A percentile compares a stretch with the other conserved stretches of the same genome.
These are phyloP conservation scores for Neotragus moschatus DNA, from an alignment of 2,113 vertebrate species.

Conservation along the genomic window DNA sequence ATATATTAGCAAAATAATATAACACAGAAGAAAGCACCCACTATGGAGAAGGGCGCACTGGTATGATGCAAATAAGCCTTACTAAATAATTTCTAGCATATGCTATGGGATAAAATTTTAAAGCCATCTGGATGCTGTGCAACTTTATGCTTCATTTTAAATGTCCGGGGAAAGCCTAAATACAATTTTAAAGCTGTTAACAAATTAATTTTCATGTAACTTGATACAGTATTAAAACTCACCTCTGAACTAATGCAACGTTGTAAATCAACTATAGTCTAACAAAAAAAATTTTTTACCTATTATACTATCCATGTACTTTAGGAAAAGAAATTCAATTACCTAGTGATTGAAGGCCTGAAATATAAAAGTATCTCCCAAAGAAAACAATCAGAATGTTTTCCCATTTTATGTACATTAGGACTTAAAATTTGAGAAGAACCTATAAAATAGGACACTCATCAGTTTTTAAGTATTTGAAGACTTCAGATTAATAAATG, in stretches of 20 bases:
- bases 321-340: constrained; percentile 18
- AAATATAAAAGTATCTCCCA: not conserved
- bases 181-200: constrained; percentile 21
- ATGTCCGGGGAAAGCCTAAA: not conserved
- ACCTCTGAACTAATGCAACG: not conserved
- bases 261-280: not conserved
- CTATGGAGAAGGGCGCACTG: not conserved
- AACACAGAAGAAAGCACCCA: not conserved
- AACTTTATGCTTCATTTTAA: not conserved
- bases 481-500: not conserved
- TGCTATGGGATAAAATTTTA: constrained; percentile 2
- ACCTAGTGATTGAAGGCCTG: not conserved
- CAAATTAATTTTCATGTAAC: constrained; percentile 26
- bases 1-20: not conserved
- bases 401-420: constrained; percentile 3
- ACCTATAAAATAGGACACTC: not conserved
- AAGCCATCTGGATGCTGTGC: not conserved
- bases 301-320: not conserved
- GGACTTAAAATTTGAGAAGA: constrained; percentile 19
- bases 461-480: constrained; percentile 43
- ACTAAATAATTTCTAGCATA: not conserved
- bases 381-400: not conserved
- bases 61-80: not conserved
- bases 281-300: not conserved
- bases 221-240: not conserved